A percentile compares a stretch with the other conserved stretches of the same genome.
Conservation (phyloP, 2,888 invertebrate genomes). For the Arctia plantaginis region DNA sequence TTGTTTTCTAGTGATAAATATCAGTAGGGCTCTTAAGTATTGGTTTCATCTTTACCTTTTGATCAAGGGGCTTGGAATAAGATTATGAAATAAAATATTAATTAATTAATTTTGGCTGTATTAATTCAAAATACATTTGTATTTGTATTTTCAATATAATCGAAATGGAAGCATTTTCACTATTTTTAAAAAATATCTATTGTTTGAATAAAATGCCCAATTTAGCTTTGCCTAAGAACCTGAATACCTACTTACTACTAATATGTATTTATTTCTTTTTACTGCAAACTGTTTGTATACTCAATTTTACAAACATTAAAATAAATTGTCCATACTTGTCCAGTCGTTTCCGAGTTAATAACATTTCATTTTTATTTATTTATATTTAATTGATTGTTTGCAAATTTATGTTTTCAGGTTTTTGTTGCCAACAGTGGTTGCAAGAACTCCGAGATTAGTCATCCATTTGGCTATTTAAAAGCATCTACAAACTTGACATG, state of each 20-base stretch:
- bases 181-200: too few species aligned
- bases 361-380: background rate
- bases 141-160: too few species aligned
- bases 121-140: too few species aligned
- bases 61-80: too few species aligned
- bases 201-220: background rate
- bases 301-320: background rate
- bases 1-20: background rate
- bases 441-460: conserved; percentile 91
- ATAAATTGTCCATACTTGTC: background rate
- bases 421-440: conserved; percentile 97
- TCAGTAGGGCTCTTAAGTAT: background rate
- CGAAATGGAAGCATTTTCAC: too few species aligned
- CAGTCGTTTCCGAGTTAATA: background rate
- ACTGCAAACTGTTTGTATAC: too few species aligned
- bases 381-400: background rate
- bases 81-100: too few species aligned
- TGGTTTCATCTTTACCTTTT: background rate
- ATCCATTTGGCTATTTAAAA: conserved; percentile 99
- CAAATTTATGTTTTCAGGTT: conserved; percentile 83
- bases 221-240: too few species aligned
- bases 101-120: too few species aligned
- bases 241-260: too few species aligned
- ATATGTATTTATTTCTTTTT: too few species aligned
- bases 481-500: conserved; percentile 97